Conservation (phyloP, 2,797 vertebrate genomes). For the Melanotaenia parkinsoni region DNA sequence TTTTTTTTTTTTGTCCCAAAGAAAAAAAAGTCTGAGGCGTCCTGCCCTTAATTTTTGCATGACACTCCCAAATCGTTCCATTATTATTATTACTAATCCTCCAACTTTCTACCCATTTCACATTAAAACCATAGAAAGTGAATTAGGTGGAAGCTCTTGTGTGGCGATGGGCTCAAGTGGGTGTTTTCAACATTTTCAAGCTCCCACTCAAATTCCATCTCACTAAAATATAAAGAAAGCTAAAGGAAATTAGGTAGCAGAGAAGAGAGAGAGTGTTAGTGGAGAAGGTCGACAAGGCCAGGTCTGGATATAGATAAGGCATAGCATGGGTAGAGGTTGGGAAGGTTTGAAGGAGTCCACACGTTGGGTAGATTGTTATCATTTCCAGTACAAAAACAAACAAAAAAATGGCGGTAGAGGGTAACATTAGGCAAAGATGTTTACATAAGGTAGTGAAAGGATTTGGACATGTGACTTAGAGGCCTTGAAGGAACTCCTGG, state of each 20-base stretch:
- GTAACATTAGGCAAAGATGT: conserved; percentile 46
- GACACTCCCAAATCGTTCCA: conserved; percentile 13
- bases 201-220: conserved; percentile 40
- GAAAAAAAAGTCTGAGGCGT: conserved; percentile 65
- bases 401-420: conserved; percentile 25
- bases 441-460: conserved; percentile 45
- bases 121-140: conserved; percentile 56
- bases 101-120: conserved; percentile 43
- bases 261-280: conserved; percentile 40
- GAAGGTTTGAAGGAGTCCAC: conserved; percentile 48
- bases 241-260: conserved; percentile 33
- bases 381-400: conserved; percentile 34
- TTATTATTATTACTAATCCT: conserved; percentile 10
- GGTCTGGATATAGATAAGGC: conserved; percentile 72
- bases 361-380: conserved; percentile 36
- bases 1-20: not conserved
- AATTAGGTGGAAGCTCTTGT: conserved; percentile 74
- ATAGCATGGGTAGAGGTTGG: conserved; percentile 62
- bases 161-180: conserved; percentile 36
- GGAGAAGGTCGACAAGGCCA: conserved; percentile 51
- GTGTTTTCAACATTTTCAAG: conserved; percentile 39
- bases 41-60: conserved; percentile 39
- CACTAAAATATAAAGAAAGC: conserved; percentile 27
- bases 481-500: conserved; percentile 92
- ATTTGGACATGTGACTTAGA: conserved; percentile 74